Conservation (phyloP, 1,140 invertebrate species). For the Drosophila lacertosa region DNA sequence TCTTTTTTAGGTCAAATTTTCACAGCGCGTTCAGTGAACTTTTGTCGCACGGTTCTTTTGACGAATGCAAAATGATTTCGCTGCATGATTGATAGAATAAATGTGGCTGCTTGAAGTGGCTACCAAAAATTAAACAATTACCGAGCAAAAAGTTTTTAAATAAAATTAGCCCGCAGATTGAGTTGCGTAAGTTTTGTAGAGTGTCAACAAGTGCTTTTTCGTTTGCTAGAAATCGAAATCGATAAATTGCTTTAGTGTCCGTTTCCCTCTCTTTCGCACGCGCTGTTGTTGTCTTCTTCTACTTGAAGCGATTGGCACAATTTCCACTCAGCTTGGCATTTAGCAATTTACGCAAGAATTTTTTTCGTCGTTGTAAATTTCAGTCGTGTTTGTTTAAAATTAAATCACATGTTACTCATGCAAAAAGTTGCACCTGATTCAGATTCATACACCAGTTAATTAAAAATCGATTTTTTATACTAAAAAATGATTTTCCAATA, state of each 20-base stretch:
- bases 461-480: not conserved
- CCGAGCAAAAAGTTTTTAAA: not conserved
- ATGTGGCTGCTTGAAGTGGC: conserved; percentile 38
- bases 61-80: conserved; percentile 23
- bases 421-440: conserved; percentile 20
- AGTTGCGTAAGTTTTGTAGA: conserved; percentile 39
- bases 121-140: conserved; percentile 43
- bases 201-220: conserved; percentile 46
- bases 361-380: conserved; percentile 27
- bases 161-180: conserved; percentile 35
- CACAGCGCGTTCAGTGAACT: conserved; percentile 61
- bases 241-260: conserved; percentile 32
- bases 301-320: conserved; percentile 25
- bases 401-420: conserved; percentile 31
- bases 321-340: conserved; percentile 36
- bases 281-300: not conserved
- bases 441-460: not conserved
- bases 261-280: not conserved
- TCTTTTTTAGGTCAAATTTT: conserved; percentile 69
- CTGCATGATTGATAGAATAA: conserved; percentile 33
- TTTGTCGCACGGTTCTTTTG: conserved; percentile 28
- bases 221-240: conserved; percentile 54
- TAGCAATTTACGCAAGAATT: conserved; percentile 33
- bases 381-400: conserved; percentile 19
- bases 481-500: too few relatives aligned